Conservation (phyloP, 2,113 vertebrate species). For the Vimba vimba region DNA sequence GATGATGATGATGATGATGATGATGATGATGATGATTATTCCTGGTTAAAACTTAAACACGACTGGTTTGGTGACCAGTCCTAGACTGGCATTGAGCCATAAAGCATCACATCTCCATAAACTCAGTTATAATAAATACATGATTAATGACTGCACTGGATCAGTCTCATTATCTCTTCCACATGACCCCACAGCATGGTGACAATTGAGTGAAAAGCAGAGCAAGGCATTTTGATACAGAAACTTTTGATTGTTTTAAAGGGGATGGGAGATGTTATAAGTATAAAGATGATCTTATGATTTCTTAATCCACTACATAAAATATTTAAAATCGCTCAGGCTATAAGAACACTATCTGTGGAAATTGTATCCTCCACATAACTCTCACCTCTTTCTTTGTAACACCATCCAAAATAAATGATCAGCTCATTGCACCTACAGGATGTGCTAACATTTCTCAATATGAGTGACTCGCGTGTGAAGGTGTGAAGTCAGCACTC, state of each 20-base stretch:
- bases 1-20: no score
- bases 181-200: conserved; percentile 38
- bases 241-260: conserved; percentile 39
- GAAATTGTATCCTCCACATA: background rate
- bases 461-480: background rate
- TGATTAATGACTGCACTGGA: conserved; percentile 45
- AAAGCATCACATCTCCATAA: conserved; percentile 16
- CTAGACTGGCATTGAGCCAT: background rate
- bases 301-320: background rate
- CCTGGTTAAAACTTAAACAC: background rate
- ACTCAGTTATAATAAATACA: background rate
- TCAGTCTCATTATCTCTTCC: conserved; percentile 37
- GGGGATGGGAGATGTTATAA: background rate
- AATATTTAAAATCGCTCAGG: background rate
- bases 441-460: background rate
- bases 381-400: background rate
- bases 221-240: background rate
- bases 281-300: conserved; percentile 2
- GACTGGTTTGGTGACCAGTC: background rate
- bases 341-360: background rate
- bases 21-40: no score
- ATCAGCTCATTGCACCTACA: background rate
- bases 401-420: background rate
- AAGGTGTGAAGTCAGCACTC: conserved; percentile 19
- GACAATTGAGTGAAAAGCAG: conserved; percentile 52